Evolutionary conservation across 2,888 invertebrate species (phyloP).

Genomic region (Caenorhabditis macrosperma): DNA sequence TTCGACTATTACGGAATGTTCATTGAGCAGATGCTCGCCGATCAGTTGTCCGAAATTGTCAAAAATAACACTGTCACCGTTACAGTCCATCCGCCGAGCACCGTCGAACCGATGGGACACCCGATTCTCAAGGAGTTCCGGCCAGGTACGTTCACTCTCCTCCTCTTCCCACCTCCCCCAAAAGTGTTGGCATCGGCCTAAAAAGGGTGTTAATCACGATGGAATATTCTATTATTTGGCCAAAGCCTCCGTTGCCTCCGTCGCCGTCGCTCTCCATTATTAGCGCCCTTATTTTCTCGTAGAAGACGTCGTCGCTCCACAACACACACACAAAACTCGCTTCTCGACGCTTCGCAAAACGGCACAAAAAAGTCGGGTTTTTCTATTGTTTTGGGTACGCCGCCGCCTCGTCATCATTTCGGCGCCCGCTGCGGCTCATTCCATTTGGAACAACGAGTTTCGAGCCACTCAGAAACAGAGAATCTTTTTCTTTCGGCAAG

Average conservation of each 20-base stretch:
- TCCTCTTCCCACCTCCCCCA: background rate
- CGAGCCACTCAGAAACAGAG: background rate
- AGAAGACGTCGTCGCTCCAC: background rate
- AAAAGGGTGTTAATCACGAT: constrained; percentile 4
- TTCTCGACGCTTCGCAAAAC: constrained; percentile 9
- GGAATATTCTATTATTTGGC: constrained; percentile 40
- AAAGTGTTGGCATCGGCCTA: background rate
- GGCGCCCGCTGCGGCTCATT: background rate
- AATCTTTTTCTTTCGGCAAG: constrained; percentile 11
- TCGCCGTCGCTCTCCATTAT: constrained; percentile 28
- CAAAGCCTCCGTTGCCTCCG: constrained; percentile 10
- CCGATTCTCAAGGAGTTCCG: constrained; percentile 37
- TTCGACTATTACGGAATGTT: constrained; percentile 68
- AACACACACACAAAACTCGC: constrained; percentile 7
- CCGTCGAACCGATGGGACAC: constrained; percentile 28
- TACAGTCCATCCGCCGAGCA: constrained; percentile 40
- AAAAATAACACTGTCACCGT: constrained; percentile 34
- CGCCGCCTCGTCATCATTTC: background rate
- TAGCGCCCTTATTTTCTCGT: constrained; percentile 37
- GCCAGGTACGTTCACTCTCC: constrained; percentile 8
- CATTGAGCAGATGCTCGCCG: constrained; percentile 63
- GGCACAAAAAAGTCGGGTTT: constrained; percentile 13
- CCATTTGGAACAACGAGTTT: constrained; percentile 12
- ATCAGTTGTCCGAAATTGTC: constrained; percentile 45
- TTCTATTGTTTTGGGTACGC: constrained; percentile 8